Base-by-base conservation (phyloP, 2,888 invertebrate genomes). In the Drosophila pseudotalamancana region DNA sequence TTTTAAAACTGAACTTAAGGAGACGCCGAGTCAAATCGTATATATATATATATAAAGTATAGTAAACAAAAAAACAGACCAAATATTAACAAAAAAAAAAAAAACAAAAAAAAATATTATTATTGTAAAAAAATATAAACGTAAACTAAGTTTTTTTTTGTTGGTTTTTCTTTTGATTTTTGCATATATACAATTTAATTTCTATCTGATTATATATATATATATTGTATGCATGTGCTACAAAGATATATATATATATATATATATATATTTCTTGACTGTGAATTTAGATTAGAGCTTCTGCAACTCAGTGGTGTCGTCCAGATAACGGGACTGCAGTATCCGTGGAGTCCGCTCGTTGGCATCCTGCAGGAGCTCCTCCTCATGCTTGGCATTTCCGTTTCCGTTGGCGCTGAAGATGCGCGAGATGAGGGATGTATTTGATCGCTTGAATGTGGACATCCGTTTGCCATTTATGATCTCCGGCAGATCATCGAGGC, bases 401-500 rank as follows among this genome's bases (percentile, higher is more conserved):
- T 46, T 63, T 19, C 35, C 46, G 4, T 48, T 59, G 19, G 37
- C 29, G 6, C 59, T 71, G 11, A 89, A 82, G 23, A 89, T 74
- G 92, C 93, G 93, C 71, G 93, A 93, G 40, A 94, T 77, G 12
- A 93, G 92, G 37, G 93, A 93, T 55, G 91, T 92, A 34, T 91
- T 92, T 43, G 93, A 93, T 42, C 92, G 91, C 40, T 80, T 80
- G 4, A 80, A 72, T 8, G 62, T n/a, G 2, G 54, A 48, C 46
- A 65, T 40, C 0, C 75, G 65, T 53, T 90, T 91, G 68, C 92
- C 91, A 45, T 91, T 91, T 27, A 92, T 91, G 35, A 91, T 49
- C 25, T 80, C 79, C 3, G 93, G 93, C 56, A 94, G 92, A 82
- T 95, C 95, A 81, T 97, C 97, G 14, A 97, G 91, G 0, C 97